Evolutionary conservation across 53 echinoderm and acorn worm genomes (phyloP), one percentile per base, ranked within the genome.

Genomic region (Actinopyga echinites): DNA sequence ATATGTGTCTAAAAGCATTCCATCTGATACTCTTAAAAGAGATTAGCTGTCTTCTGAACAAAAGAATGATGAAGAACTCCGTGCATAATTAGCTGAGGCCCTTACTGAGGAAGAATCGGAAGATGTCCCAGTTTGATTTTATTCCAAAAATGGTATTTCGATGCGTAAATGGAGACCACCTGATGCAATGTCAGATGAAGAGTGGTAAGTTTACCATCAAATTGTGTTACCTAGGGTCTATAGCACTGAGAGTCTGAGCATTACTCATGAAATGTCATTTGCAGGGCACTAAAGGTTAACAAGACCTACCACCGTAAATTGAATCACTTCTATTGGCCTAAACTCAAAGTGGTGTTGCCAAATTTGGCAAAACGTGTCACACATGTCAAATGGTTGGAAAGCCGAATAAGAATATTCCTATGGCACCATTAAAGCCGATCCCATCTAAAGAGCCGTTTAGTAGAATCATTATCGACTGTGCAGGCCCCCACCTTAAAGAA

Each of bases 341-440:
- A 17, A 87, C 77, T 49, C 87, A 85, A 74, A 68, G 55, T 13
- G 66, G 89, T 28, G 89, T 1, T 92, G n/a, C n/a, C n/a, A n/a
- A n/a, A n/a, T n/a, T n/a, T n/a, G n/a, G n/a, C n/a, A n/a, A n/a
- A n/a, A n/a, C n/a, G n/a, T n/a, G n/a, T n/a, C n/a, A n/a, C n/a
- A n/a, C n/a, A n/a, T n/a, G 93, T 40, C 93, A 90, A 53, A 33
- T 93, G 45, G 73, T 74, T 32, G 93, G 90, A 0, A 90, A 93
- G 35, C 87, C 85, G 12, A 83, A 93, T 44, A 78, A 82, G 38
- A 62, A 80, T 19, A 69, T 64, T 15, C 65, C 65, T 9, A 8
- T 28, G 29, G 87, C 87, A 44, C 84, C 82, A 8, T 35, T 92
- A 6, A n/a, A n/a, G n/a, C n/a, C n/a, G n/a, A n/a, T n/a, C n/a